These are phyloP conservation scores for Iselma pallidipennis DNA, from an alignment of 2,888 invertebrate species.

Conservation along the genomic window DNA sequence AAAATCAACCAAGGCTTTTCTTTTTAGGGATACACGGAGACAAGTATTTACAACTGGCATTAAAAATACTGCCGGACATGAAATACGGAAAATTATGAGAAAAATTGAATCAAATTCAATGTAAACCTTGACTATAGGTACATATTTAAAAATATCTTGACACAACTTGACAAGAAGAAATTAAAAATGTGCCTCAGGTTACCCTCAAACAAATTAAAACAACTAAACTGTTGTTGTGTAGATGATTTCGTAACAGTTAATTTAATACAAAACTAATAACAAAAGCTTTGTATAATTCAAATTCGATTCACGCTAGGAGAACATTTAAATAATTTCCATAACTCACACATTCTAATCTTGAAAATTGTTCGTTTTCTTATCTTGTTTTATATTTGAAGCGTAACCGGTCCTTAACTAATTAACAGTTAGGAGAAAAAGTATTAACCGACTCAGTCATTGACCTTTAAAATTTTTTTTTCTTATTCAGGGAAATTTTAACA, in stretches of 20 bases:
- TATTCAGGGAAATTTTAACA: not conserved
- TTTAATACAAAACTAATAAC: too few species aligned
- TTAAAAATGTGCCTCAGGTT: too few species aligned
- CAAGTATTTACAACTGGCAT: not conserved
- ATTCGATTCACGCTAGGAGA: not conserved
- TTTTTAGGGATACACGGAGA: not conserved
- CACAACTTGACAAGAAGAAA: too few species aligned
- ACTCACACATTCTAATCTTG: too few species aligned
- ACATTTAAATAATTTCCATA: too few species aligned
- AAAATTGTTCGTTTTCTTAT: too few species aligned
- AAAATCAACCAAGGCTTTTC: not conserved
- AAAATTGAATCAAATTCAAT: too few species aligned
- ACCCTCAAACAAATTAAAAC: too few species aligned
- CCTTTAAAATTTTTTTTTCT: not conserved
- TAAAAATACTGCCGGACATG: too few species aligned
- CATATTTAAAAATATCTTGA: not conserved
- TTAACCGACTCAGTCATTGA: not conserved
- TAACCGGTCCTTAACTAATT: conserved; percentile 6
- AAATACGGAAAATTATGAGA: not conserved
- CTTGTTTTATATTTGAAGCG: not conserved
- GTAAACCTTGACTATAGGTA: not conserved
- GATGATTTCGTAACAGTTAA: too few species aligned
- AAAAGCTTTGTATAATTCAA: too few species aligned
- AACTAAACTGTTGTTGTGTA: too few species aligned
- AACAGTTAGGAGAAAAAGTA: not conserved